Evolutionary conservation across 2,888 invertebrate genomes (phyloP).

Genomic region (Pheosia tremula): DNA sequence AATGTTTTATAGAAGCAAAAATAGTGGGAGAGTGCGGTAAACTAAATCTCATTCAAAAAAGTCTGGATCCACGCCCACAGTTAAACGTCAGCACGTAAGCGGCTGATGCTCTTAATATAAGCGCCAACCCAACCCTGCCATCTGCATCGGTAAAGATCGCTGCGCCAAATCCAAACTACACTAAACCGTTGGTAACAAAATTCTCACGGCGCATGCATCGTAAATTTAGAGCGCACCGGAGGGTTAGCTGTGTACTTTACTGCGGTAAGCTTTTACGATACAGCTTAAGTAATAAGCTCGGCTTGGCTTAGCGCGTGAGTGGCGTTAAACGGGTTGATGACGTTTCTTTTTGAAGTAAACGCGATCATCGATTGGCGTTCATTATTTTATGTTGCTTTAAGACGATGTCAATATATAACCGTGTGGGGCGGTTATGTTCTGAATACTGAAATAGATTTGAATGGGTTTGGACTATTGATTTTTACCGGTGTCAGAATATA

Average conservation of each 20-base stretch:
- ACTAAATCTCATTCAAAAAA: no score
- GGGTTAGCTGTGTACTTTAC: constrained; percentile 80
- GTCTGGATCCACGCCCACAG: background rate
- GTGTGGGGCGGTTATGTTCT: background rate
- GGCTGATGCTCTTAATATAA: background rate
- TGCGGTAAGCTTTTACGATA: constrained; percentile 71
- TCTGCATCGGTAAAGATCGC: constrained; percentile 59
- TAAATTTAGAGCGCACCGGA: constrained; percentile 75
- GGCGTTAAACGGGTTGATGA: constrained; percentile 32
- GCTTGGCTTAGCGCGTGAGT: constrained; percentile 35
- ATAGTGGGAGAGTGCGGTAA: no score
- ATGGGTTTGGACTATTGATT: no score
- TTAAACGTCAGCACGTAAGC: background rate
- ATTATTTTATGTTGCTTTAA: background rate
- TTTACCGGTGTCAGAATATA: no score
- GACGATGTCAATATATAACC: no score
- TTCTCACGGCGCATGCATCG: constrained; percentile 76
- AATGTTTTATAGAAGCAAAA: no score
- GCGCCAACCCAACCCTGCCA: constrained; percentile 7
- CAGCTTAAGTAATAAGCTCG: constrained; percentile 48
- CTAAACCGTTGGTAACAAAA: constrained; percentile 62
- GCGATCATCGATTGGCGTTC: background rate
- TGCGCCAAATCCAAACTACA: constrained; percentile 63
- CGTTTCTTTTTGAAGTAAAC: background rate
- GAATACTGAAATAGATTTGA: no score